Conservation (phyloP, 2,113 vertebrate species). For the Tragelaphus imberbis region DNA sequence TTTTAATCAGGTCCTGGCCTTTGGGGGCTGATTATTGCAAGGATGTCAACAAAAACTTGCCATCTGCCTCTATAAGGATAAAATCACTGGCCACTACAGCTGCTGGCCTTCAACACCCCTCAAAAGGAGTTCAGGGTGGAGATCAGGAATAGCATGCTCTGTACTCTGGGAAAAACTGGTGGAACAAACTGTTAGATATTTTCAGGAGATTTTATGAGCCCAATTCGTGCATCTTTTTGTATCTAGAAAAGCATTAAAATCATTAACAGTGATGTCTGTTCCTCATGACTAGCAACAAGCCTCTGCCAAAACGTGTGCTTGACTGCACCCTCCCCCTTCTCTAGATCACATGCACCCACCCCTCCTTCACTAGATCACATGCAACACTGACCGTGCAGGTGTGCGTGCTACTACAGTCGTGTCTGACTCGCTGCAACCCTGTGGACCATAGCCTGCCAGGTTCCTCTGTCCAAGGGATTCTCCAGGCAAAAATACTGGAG, state of each 20-base stretch:
- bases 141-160: background rate
- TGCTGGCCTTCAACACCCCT: background rate
- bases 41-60: background rate
- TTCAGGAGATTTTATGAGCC: background rate
- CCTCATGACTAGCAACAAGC: background rate
- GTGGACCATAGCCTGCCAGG: background rate
- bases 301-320: background rate
- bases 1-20: background rate
- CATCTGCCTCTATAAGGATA: background rate
- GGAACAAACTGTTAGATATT: background rate
- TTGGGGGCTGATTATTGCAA: rapidly evolving
- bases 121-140: background rate
- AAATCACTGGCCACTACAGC: background rate
- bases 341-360: background rate
- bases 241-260: background rate
- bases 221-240: background rate
- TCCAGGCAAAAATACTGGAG: background rate
- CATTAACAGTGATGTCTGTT: background rate
- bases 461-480: background rate
- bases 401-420: background rate
- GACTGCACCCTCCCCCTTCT: background rate
- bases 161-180: background rate
- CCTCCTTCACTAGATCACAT: background rate
- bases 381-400: background rate
- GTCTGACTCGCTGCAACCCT: background rate